A percentile compares a stretch with the other conserved stretches of the same genome.
Conservation (phyloP, 2,113 vertebrate species). For the Tiliqua scincoides region DNA sequence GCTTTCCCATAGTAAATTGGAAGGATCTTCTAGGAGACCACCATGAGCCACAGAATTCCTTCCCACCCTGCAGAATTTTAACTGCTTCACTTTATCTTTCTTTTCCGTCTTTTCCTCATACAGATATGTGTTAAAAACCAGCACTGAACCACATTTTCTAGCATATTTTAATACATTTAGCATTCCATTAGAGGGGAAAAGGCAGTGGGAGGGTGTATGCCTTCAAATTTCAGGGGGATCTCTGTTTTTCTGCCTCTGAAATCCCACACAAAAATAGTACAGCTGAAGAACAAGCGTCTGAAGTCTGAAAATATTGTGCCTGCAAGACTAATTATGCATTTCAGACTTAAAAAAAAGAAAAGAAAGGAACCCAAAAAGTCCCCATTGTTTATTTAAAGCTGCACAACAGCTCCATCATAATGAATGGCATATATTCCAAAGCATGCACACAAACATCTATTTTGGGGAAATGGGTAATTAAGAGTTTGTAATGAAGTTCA, state of each 20-base stretch:
- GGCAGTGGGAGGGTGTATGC: neutral
- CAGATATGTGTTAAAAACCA: slow-evolving; percentile 42
- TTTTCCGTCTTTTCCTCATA: neutral
- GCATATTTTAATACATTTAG: slow-evolving; percentile 3
- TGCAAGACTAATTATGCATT: slow-evolving; percentile 73
- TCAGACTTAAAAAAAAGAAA: slow-evolving; percentile 68
- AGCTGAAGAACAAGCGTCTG: slow-evolving; percentile 69
- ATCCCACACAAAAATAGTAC: slow-evolving; percentile 58
- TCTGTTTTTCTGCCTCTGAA: slow-evolving; percentile 34
- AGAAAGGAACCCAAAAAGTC: neutral
- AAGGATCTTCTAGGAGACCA: neutral
- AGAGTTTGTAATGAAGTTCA: slow-evolving; percentile 59
- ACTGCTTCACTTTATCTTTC: neutral
- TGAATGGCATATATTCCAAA: slow-evolving; percentile 57
- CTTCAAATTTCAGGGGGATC: slow-evolving; percentile 38
- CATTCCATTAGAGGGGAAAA: neutral
- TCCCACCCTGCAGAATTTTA: neutral
- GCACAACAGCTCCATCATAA: slow-evolving; percentile 32
- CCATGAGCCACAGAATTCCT: neutral
- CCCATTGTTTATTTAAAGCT: slow-evolving; percentile 66
- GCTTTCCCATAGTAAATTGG: neutral
- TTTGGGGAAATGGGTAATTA: slow-evolving; percentile 63
- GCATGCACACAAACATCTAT: slow-evolving; percentile 57
- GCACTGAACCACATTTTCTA: slow-evolving; percentile 12
- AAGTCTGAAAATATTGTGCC: slow-evolving; percentile 70